Percentiles rank a stretch among this genome's conserved stretches.
phyloP scores from a whole-genome alignment of 2,888 invertebrate genomes.

The Eulithis testata region DNA sequence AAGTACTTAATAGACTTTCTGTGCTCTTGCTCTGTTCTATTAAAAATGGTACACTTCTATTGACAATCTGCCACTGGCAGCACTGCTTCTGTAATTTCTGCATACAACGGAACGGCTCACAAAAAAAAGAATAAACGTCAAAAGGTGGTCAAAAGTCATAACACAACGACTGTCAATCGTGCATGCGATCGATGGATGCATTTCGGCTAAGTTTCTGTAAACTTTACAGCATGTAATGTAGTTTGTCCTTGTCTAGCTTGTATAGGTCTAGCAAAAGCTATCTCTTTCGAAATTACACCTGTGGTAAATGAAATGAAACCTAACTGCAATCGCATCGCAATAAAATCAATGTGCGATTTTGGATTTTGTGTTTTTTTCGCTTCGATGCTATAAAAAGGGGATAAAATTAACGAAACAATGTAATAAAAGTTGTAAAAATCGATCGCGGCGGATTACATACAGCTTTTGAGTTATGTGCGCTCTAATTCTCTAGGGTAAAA shows the following conservation, averaged over 20 bases:
- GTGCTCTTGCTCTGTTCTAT: no score
- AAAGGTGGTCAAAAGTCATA: no score
- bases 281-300: slow-evolving; percentile 24
- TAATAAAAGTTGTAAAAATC: slow-evolving; percentile 22
- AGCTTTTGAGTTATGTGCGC: neutral
- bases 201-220: neutral
- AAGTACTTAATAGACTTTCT: no score
- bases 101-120: slow-evolving; percentile 17
- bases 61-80: no score
- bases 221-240: slow-evolving; percentile 15
- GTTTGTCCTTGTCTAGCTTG: slow-evolving; percentile 9
- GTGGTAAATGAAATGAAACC: neutral
- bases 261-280: neutral
- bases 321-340: no score
- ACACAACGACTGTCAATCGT: slow-evolving; percentile 3
- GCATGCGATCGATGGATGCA: slow-evolving; percentile 15
- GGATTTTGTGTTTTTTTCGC: slow-evolving; percentile 32
- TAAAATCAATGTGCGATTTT: slow-evolving; percentile 14
- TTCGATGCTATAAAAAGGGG: slow-evolving; percentile 36
- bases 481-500: neutral
- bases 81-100: neutral
- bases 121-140: no score
- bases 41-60: no score
- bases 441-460: slow-evolving; percentile 12
- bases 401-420: slow-evolving; percentile 37